Conservation (phyloP, 2,888 invertebrate genomes). For the Sphaeridia pumilis region DNA sequence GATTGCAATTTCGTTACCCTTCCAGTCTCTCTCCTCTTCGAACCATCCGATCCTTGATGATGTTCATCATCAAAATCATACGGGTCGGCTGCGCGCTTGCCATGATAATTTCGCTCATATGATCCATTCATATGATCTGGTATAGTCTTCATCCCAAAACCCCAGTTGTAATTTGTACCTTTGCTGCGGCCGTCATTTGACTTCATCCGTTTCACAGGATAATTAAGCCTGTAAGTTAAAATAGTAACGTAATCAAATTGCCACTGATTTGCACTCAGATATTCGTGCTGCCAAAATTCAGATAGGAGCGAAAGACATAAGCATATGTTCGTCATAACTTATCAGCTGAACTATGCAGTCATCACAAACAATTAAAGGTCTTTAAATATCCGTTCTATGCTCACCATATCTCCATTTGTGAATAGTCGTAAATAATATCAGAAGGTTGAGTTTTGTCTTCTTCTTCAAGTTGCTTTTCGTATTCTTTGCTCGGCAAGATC, state of each 20-base stretch:
- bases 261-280: neutral
- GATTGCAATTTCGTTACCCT: no score
- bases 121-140: conserved; percentile 22
- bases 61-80: conserved; percentile 61
- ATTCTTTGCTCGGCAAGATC: conserved; percentile 60
- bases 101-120: conserved; percentile 19
- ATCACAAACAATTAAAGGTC: conserved; percentile 12
- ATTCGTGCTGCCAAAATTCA: conserved; percentile 1
- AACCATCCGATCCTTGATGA: conserved; percentile 39
- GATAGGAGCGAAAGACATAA: conserved; percentile 13
- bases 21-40: conserved; percentile 41
- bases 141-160: conserved; percentile 31
- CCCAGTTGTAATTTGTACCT: conserved; percentile 32
- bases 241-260: neutral
- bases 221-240: conserved; percentile 54
- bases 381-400: no score
- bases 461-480: conserved; percentile 64
- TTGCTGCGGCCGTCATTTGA: conserved; percentile 37
- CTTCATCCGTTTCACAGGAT: conserved; percentile 81
- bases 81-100: conserved; percentile 45
- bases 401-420: conserved; percentile 71
- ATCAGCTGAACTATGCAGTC: conserved; percentile 9
- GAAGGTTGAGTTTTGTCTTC: conserved; percentile 57
- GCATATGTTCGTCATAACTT: neutral
- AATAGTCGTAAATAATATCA: conserved; percentile 78